These are phyloP conservation scores for Cercopithecus hamlyni DNA, from an alignment of 2,797 vertebrate species.

Conservation along the genomic window DNA sequence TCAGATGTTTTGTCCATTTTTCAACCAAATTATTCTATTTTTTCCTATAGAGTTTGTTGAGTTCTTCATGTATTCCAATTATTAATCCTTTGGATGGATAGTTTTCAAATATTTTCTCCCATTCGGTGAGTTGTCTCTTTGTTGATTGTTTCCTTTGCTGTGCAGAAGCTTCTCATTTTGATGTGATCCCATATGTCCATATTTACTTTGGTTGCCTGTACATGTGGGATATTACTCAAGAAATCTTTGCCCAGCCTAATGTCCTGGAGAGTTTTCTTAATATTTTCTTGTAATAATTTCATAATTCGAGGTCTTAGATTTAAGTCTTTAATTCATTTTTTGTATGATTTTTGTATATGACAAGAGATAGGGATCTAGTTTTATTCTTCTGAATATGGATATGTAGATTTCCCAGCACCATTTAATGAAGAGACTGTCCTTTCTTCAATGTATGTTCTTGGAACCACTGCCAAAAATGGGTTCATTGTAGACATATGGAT, in stretches of 20 bases:
- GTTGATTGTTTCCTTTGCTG: background rate
- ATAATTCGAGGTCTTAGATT: background rate
- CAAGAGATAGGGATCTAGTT: background rate
- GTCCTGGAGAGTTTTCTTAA: background rate
- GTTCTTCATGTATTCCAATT: background rate
- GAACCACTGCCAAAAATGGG: background rate
- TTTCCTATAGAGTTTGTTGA: background rate
- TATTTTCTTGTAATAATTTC: background rate
- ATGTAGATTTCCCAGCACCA: background rate
- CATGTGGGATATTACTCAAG: background rate
- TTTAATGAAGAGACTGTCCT: background rate
- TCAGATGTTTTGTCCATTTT: background rate
- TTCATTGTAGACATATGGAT: background rate
- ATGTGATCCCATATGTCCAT: background rate
- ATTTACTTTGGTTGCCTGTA: background rate
- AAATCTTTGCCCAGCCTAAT: background rate
- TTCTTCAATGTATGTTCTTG: background rate
- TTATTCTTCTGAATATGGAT: background rate
- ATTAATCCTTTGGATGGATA: background rate
- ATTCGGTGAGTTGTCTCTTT: background rate
- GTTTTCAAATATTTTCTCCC: background rate
- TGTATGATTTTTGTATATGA: background rate
- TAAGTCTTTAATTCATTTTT: background rate
- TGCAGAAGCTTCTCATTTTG: background rate
- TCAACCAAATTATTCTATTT: background rate